phyloP scores from a whole-genome alignment of 2,797 vertebrate species.

The Thamnophis elegans region DNA sequence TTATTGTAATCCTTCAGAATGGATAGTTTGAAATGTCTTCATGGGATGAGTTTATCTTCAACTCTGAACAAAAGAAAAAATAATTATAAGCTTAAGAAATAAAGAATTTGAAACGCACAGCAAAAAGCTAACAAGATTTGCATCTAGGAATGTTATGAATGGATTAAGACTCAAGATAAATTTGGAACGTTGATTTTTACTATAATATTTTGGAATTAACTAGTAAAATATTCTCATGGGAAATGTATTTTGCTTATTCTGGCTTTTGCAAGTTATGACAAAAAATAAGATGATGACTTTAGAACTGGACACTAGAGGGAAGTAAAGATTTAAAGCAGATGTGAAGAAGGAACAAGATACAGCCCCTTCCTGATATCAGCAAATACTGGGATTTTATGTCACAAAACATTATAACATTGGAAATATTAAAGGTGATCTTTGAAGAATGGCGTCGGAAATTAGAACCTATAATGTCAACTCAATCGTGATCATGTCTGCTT shows the following conservation, averaged over 20 bases:
- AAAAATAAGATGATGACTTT: neutral
- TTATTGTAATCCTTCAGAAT: neutral
- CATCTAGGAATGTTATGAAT: neutral
- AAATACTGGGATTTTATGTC: neutral
- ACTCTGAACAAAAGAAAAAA: neutral
- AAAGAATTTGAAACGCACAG: neutral
- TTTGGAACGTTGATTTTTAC: neutral
- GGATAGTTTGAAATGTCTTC: neutral
- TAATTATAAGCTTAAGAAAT: neutral
- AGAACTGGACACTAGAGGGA: neutral
- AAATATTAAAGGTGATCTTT: neutral
- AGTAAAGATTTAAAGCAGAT: neutral
- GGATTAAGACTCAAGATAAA: neutral
- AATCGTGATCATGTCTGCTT: neutral
- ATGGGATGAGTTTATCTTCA: neutral
- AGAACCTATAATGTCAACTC: neutral
- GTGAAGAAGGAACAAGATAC: neutral
- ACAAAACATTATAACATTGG: neutral
- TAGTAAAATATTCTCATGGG: neutral
- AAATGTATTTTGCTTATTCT: neutral
- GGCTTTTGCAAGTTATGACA: neutral
- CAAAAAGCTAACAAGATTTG: neutral
- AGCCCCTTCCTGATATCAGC: neutral
- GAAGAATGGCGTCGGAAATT: neutral
- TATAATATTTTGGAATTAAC: neutral